Conservation (phyloP, 92 coral and sea anemone species). For the Paramuricea clavata region DNA sequence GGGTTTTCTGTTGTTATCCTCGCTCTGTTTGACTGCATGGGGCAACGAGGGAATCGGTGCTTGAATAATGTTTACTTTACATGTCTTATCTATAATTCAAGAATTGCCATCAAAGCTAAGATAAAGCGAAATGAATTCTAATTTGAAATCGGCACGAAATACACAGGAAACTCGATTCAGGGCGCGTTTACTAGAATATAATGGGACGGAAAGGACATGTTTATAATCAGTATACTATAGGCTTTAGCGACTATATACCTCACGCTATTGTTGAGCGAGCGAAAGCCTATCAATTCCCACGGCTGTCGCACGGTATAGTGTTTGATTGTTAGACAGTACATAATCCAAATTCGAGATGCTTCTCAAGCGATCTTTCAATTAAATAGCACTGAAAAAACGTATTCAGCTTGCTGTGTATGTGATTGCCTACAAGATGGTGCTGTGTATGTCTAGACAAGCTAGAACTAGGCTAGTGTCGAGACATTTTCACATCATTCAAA, state of each 20-base stretch:
- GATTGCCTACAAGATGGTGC: neutral
- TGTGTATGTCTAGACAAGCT: constrained; percentile 39
- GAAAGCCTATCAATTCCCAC: neutral
- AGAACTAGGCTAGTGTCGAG: neutral
- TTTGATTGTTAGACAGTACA: neutral
- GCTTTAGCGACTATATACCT: neutral
- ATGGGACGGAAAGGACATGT: constrained; percentile 41
- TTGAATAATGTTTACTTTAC: constrained; percentile 54
- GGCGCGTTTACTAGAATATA: constrained; percentile 29
- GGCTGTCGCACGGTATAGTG: neutral
- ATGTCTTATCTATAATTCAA: constrained; percentile 59
- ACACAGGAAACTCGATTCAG: constrained; percentile 49
- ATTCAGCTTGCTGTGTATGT: constrained; percentile 14
- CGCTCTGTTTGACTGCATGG: constrained; percentile 46
- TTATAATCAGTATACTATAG: constrained; percentile 4
- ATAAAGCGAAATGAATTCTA: constrained; percentile 57
- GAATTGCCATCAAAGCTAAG: constrained; percentile 48
- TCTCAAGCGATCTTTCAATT: constrained; percentile 18
- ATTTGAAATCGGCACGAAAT: constrained; percentile 49
- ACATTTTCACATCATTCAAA: neutral
- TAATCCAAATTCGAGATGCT: constrained; percentile 34
- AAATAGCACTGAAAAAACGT: constrained; percentile 25
- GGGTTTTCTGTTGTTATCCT: constrained; percentile 49
- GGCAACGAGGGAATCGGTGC: constrained; percentile 47
- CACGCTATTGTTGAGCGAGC: neutral